A percentile compares a stretch with the other conserved stretches of the same genome.
Evolutionary conservation across 1,140 invertebrate species (phyloP).

Genomic region (Cyrtorhinus lividipennis): DNA sequence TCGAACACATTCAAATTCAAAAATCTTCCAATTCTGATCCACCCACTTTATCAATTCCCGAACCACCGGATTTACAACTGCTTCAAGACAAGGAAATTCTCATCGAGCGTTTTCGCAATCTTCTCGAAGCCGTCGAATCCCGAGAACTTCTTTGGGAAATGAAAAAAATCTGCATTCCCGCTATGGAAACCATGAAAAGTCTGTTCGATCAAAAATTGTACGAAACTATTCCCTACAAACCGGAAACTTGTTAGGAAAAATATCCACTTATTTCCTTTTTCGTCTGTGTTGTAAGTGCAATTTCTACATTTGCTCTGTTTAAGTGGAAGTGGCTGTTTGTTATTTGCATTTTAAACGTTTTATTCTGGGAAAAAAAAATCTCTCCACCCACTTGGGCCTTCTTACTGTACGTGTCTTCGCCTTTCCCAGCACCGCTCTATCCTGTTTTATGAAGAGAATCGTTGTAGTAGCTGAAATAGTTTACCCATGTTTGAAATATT

Average conservation of each 20-base stretch:
- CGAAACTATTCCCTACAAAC: background rate
- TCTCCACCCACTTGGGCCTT: background rate
- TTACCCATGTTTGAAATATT: background rate
- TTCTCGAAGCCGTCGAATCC: background rate
- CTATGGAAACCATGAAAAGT: background rate
- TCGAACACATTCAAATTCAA: too few relatives aligned
- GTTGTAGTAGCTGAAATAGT: background rate
- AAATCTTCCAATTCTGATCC: background rate
- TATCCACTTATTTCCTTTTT: background rate
- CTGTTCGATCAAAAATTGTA: background rate
- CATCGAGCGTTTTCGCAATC: background rate
- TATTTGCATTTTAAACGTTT: background rate
- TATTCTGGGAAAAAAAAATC: background rate
- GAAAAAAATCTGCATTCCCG: background rate
- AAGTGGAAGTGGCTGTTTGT: background rate
- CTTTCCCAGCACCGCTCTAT: background rate
- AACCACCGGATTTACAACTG: background rate
- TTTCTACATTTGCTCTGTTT: background rate
- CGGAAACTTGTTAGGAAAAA: background rate
- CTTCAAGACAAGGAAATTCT: background rate
- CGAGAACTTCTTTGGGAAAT: background rate
- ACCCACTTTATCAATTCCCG: background rate
- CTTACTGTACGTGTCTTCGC: background rate
- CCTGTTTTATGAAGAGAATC: background rate
- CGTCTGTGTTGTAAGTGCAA: background rate